Conservation (phyloP, 2,888 invertebrate species). For the Cephus rjabovi region DNA sequence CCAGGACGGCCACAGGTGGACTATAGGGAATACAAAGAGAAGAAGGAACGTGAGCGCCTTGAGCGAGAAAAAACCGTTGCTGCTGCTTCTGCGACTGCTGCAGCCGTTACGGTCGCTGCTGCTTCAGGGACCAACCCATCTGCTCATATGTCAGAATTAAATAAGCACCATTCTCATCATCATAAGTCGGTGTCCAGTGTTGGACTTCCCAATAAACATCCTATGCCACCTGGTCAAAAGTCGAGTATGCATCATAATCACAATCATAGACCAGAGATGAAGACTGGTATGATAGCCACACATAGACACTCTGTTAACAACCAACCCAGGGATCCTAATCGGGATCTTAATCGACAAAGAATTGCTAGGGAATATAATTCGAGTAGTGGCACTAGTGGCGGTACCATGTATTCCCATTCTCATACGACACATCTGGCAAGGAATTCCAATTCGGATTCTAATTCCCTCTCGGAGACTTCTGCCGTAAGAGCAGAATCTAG, state of each 20-base stretch:
- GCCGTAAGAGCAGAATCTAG: neutral
- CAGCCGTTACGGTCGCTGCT: conserved; percentile 45
- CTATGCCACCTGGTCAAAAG: conserved; percentile 48
- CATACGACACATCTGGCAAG: conserved; percentile 27
- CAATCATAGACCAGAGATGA: conserved; percentile 56
- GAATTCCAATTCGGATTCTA: conserved; percentile 18
- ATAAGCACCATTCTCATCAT: conserved; percentile 56
- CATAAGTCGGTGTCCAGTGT: conserved; percentile 49
- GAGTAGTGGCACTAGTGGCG: conserved; percentile 26
- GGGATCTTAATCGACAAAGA: conserved; percentile 49
- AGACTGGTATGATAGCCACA: conserved; percentile 52
- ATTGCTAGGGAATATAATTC: conserved; percentile 46
- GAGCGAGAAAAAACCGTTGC: conserved; percentile 67
- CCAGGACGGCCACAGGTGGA: conserved; percentile 67
- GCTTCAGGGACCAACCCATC: conserved; percentile 40
- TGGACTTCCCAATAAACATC: conserved; percentile 59
- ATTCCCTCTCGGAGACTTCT: neutral
- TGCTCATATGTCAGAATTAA: conserved; percentile 33
- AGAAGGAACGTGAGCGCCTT: conserved; percentile 73
- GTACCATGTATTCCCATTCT: conserved; percentile 13
- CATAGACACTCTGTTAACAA: conserved; percentile 42
- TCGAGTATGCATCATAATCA: conserved; percentile 53
- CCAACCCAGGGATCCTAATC: conserved; percentile 40
- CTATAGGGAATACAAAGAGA: conserved; percentile 75
- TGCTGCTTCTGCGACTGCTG: conserved; percentile 21